Base-by-base conservation (phyloP, 2,113 vertebrate species). In the Thunnus maccoyii region DNA sequence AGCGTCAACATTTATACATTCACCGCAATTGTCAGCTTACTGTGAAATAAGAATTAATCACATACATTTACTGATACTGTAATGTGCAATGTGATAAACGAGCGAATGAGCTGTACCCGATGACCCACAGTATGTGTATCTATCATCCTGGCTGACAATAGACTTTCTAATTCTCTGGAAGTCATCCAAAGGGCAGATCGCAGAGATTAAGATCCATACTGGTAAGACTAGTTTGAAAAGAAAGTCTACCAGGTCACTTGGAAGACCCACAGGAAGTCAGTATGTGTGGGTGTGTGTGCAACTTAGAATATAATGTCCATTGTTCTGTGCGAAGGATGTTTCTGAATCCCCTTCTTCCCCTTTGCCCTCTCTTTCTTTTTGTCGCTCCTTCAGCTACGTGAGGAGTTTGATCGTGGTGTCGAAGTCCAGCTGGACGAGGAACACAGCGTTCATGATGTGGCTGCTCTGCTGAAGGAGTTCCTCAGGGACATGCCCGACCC, bases 401-500 rank as follows among this genome's bases (percentile, higher is more conserved):
- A 97, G 81, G 97, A 99, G 89, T 99, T 99, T 92, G 97, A 99
- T 88, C 97, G 97, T 20, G 97, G 97, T 0, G 8, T 97, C 5
- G 97, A 98, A 27, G 96, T 98, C 58, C 91, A 93, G 41, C 91
- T 99, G 83, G 97, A 98, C 0, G 97, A 98, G 80, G 98, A 99
- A 83, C 96, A 98, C 90, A 99, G 98, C 76, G 96, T 98, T 67
- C 98, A 99, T 20, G 97, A 99, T 18, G 96, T 98, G 84, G 97
- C 97, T 7, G 98, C 97, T 63, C 94, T 99, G 75, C 83, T 99
- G 74, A 99, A 99, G 86, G 98, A 99, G 93, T 99, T 99, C 91
- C 96, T 99, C 51, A 96, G 98, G 85, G 97, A 99, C 93, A 97
- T 99, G 96, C 97, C 97, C 0, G 98, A 99, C 90, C 97, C 98